Conservation (phyloP, 1,140 invertebrate genomes). For the Pseudomyrmex pallidus region DNA sequence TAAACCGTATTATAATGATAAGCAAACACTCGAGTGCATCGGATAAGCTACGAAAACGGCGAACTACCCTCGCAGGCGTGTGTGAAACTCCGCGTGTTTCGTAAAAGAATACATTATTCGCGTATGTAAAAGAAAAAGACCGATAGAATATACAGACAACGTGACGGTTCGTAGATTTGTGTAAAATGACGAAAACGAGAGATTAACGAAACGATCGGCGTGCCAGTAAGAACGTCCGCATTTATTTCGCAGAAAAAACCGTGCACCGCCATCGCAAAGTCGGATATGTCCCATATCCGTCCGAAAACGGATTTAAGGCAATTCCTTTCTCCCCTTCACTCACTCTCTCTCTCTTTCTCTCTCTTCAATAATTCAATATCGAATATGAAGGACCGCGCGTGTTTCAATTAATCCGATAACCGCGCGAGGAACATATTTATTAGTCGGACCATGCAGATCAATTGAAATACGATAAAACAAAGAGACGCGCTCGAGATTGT, state of each 20-base stretch:
- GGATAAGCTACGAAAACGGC: conserved; percentile 50
- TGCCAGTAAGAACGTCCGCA: not conserved
- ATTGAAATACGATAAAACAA: conserved; percentile 33
- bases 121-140: not conserved
- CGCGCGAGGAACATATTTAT: conserved; percentile 36
- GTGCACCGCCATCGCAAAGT: not conserved
- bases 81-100: not conserved
- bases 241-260: conserved; percentile 9
- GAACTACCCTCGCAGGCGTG: not conserved
- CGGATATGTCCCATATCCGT: conserved; percentile 18
- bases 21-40: conserved; percentile 66
- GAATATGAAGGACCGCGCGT: conserved; percentile 32
- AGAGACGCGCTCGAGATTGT: conserved; percentile 1
- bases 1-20: conserved; percentile 71
- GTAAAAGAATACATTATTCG: too few relatives aligned
- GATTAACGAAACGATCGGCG: not conserved
- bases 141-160: not conserved
- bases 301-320: conserved; percentile 11
- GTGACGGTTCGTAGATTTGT: not conserved
- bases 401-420: conserved; percentile 51
- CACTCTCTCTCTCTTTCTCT: not conserved
- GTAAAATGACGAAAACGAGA: not conserved
- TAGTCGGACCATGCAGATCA: not conserved
- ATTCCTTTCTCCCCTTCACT: not conserved
- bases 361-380: conserved; percentile 28